Evolutionary conservation across 2,113 vertebrate species (phyloP).

Genomic region (Plotosus lineatus): DNA sequence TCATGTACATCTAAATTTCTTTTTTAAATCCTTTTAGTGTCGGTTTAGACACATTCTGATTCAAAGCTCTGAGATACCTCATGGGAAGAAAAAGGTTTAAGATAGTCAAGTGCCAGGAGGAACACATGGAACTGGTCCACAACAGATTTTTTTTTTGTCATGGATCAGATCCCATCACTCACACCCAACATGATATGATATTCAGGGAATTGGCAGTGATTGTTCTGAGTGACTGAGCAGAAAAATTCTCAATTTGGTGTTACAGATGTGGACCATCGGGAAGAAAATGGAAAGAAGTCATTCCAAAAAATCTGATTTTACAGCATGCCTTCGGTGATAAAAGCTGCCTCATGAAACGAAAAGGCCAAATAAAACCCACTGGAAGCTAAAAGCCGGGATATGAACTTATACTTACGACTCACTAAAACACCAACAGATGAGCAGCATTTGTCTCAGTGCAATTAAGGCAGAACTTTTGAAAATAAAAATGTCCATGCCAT

Average conservation of each 20-base stretch:
- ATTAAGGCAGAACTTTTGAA: neutral
- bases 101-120: neutral
- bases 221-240: conserved; percentile 54
- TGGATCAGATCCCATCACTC: neutral
- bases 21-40: neutral
- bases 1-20: neutral
- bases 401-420: neutral
- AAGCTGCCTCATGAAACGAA: neutral
- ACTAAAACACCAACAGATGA: neutral
- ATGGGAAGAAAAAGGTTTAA: neutral
- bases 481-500: neutral
- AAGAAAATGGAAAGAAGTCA: conserved; percentile 8
- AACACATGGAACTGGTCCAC: conserved; percentile 35
- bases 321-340: conserved; percentile 5
- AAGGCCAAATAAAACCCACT: conserved; percentile 5
- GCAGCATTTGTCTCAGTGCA: neutral
- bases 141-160: neutral
- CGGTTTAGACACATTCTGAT: neutral
- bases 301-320: conserved; percentile 17
- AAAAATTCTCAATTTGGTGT: conserved; percentile 56
- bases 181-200: conserved; percentile 52
- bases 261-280: neutral
- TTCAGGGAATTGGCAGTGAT: conserved; percentile 66
- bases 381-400: neutral
- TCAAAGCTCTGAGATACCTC: neutral